Base-by-base conservation (phyloP, 2,113 vertebrate genomes). In the Phainopepla nitens region DNA sequence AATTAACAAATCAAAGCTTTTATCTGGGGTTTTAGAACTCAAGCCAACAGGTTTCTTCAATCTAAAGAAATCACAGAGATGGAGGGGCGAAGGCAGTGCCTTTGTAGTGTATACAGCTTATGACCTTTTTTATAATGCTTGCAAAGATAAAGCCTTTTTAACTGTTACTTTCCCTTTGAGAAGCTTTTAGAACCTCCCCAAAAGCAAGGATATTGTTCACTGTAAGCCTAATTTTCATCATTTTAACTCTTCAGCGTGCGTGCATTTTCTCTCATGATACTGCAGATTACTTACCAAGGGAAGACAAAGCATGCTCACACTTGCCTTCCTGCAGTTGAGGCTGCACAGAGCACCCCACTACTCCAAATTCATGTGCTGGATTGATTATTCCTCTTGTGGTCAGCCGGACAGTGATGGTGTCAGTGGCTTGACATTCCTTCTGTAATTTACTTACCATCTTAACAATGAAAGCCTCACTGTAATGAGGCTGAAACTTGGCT, bases 1-100 rank as follows among this genome's bases (percentile, higher is more conserved):
- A 98, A 98, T 98, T 98, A 98, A 98, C 96, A 97, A 98, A 97
- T 97, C 98, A 98, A 98, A 97, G 98, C 97, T 97, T 98, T 98
- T 96, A 97, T 97, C 97, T 97, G 86, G 80, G 65, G 92, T 93
- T 97, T 98, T 87, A 98, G 98, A 98, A 98, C 97, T 97, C 88
- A 58, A 92, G 97, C 98, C 98, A 98, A 97, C 95, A 97, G 95
- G 91, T 98, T 97, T 96, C 98, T 97, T 98, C 96, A 62, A 93
- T 97, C 96, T 97, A 89, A 91, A 97, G 96, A 95, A 95, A 95
- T 94, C 78, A 81, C 60, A 64, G 87, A 80, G 90, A 64, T 13
- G 24, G 75, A 93, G 95, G 75, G 80, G 82, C 1, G 10, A 97
- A 97, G 89, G 77, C 95, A 94, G 62, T 17, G 60, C 88, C 95